phyloP scores from a whole-genome alignment of 2,113 vertebrate species.

The Saccopteryx leptura region DNA sequence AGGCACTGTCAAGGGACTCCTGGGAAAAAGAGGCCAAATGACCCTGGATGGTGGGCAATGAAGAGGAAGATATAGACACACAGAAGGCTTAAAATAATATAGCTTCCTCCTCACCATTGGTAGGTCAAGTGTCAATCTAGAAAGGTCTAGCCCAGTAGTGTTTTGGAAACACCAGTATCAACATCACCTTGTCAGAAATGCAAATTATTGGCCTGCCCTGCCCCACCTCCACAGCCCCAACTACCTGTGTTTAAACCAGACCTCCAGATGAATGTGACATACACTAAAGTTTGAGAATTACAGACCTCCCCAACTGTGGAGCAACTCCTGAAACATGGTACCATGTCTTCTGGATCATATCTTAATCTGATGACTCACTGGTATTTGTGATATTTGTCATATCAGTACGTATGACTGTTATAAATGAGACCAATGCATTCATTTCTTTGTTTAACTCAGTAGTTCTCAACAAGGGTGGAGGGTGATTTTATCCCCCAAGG shows the following conservation, averaged over 20 bases:
- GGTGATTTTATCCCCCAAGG: not conserved
- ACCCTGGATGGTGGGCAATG: not conserved
- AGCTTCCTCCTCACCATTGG: not conserved
- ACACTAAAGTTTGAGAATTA: not conserved
- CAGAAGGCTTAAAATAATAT: not conserved
- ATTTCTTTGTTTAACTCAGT: not conserved
- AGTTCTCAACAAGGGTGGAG: not conserved
- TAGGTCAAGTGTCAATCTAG: not conserved
- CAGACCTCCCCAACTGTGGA: not conserved
- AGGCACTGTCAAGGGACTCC: not conserved
- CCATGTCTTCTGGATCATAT: not conserved
- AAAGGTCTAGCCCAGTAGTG: not conserved
- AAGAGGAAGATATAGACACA: not conserved
- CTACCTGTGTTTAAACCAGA: not conserved
- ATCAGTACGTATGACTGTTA: not conserved
- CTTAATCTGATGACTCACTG: not conserved
- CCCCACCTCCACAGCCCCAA: too few relatives aligned
- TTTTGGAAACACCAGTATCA: not conserved
- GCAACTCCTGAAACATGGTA: not conserved
- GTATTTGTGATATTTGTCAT: not conserved
- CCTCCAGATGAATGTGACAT: not conserved
- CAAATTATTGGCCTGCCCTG: not conserved
- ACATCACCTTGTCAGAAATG: not conserved
- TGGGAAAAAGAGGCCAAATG: constrained; percentile 5
- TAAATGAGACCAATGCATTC: not conserved